Percentiles rank a stretch among this genome's conserved stretches.
These are phyloP conservation scores for Neuroscelio doddi DNA, from an alignment of 2,888 invertebrate species.

Conservation along the genomic window DNA sequence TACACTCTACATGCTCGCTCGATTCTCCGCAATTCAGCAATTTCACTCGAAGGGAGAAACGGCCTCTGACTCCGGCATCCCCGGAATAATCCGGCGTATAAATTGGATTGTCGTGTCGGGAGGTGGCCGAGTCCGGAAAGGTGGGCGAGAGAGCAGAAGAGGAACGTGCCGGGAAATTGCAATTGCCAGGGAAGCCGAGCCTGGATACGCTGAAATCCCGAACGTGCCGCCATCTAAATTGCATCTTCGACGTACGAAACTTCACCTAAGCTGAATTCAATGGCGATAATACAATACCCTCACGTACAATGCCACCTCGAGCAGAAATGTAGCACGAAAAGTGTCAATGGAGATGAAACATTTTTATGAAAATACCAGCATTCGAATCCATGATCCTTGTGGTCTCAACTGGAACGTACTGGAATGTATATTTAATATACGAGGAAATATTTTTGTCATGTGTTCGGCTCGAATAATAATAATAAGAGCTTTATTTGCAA, in stretches of 20 bases:
- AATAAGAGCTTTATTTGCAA: no score
- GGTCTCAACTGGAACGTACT: no score
- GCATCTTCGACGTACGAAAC: slow-evolving; percentile 28
- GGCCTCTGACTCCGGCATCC: slow-evolving; percentile 40
- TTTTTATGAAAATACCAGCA: slow-evolving; percentile 2
- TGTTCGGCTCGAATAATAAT: no score
- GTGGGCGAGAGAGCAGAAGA: slow-evolving; percentile 45
- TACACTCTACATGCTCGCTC: slow-evolving; percentile 34
- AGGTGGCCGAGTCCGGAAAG: slow-evolving; percentile 40
- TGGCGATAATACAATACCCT: slow-evolving; percentile 23
- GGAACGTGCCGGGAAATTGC: slow-evolving; percentile 47
- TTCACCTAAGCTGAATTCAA: slow-evolving; percentile 38
- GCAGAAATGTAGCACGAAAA: no score
- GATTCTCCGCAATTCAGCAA: slow-evolving; percentile 38
- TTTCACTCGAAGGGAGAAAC: slow-evolving; percentile 40
- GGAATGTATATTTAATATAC: no score
- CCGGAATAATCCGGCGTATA: slow-evolving; percentile 68
- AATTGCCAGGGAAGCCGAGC: slow-evolving; percentile 39
- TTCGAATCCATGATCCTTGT: no score
- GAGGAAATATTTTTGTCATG: no score
- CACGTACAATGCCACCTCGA: neutral
- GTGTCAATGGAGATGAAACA: no score
- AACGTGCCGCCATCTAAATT: slow-evolving; percentile 40
- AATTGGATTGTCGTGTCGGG: slow-evolving; percentile 69
- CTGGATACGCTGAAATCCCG: slow-evolving; percentile 42